These are phyloP conservation scores for Harpegnathos saltator DNA, from an alignment of 1,140 invertebrate genomes.

Conservation along the genomic window DNA sequence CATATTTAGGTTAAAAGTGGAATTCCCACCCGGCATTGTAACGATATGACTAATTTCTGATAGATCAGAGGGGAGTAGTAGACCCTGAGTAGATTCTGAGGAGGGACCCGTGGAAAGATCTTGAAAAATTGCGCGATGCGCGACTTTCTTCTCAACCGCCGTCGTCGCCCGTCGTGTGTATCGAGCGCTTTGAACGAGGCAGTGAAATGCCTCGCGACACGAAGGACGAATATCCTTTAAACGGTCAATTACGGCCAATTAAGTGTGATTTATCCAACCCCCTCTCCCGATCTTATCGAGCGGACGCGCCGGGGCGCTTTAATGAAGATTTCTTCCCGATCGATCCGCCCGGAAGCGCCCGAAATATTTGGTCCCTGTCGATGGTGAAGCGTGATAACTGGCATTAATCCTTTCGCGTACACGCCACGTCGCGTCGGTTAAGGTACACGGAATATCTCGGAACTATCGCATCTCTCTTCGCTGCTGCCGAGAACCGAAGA, in stretches of 20 bases:
- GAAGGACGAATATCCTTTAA: background rate
- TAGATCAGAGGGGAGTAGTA: too few relatives aligned
- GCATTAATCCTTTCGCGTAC: conserved; percentile 15
- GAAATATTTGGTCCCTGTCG: background rate
- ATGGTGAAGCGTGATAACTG: conserved; percentile 3
- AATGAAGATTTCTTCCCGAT: conserved; percentile 3
- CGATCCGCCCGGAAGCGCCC: background rate
- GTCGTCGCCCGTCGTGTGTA: too few relatives aligned
- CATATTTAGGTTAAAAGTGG: too few relatives aligned
- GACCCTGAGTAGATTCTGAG: too few relatives aligned
- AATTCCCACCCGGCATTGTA: too few relatives aligned
- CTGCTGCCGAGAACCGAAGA: background rate
- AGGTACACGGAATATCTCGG: background rate
- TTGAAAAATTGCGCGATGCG: too few relatives aligned
- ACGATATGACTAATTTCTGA: too few relatives aligned
- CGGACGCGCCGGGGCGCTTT: background rate
- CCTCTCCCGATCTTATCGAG: background rate
- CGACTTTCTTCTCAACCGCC: too few relatives aligned
- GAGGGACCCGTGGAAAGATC: too few relatives aligned
- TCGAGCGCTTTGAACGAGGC: too few relatives aligned
- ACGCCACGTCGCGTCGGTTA: background rate
- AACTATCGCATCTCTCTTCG: conserved; percentile 3
- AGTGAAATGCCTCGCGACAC: conserved; percentile 1
- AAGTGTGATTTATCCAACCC: background rate
- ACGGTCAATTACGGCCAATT: conserved; percentile 11